phyloP scores from a whole-genome alignment of 2,113 vertebrate species.

The Toxotes jaculatrix region DNA sequence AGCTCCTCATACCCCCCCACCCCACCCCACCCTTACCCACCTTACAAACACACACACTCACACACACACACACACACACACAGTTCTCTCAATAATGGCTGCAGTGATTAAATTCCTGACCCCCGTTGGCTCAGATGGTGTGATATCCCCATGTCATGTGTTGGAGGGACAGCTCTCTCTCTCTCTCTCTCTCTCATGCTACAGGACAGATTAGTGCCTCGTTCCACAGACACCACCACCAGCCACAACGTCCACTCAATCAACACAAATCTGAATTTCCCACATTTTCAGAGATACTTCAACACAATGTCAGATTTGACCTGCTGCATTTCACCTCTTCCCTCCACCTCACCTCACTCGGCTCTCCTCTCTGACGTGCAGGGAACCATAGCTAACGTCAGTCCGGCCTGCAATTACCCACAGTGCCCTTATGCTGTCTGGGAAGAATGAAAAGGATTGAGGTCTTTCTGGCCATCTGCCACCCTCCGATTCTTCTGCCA shows the following conservation, averaged over 20 bases:
- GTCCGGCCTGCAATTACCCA: slow-evolving; percentile 66
- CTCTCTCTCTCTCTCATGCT: slow-evolving; percentile 47
- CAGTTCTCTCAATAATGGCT: slow-evolving; percentile 21
- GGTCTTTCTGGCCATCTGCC: slow-evolving; percentile 85
- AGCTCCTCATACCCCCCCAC: not conserved
- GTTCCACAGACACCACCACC: slow-evolving; percentile 16
- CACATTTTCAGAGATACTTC: not conserved
- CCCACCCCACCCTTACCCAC: too few species aligned
- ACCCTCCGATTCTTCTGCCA: slow-evolving; percentile 50
- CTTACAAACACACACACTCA: slow-evolving; percentile 21
- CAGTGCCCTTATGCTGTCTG: slow-evolving; percentile 74
- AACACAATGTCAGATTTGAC: not conserved
- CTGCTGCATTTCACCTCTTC: slow-evolving; percentile 21
- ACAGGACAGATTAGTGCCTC: slow-evolving; percentile 53
- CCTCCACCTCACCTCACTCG: not conserved
- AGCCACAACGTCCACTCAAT: not conserved
- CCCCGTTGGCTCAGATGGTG: slow-evolving; percentile 52
- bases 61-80: slow-evolving; percentile 28
- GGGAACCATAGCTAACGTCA: slow-evolving; percentile 63
- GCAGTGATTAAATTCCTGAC: slow-evolving; percentile 70
- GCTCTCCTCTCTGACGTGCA: slow-evolving; percentile 52
- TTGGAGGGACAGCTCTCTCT: slow-evolving; percentile 20
- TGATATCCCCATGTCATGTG: slow-evolving; percentile 56
- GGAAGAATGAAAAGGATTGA: slow-evolving; percentile 81
- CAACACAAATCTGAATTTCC: not conserved